Conservation (phyloP, 2,797 vertebrate genomes). For the Cygnus olor region DNA sequence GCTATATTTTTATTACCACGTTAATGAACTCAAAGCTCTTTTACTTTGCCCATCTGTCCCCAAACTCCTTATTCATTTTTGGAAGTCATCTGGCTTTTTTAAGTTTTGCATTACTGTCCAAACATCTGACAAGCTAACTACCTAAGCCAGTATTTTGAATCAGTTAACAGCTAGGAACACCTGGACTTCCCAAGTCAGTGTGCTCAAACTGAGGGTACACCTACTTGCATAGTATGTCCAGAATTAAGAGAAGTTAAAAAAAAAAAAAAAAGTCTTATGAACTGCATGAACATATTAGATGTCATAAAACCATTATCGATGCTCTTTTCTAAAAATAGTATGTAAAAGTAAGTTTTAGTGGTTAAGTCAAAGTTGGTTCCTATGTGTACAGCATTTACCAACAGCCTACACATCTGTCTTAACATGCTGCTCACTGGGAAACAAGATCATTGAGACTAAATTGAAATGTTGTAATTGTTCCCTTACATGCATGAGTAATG, state of each 20-base stretch:
- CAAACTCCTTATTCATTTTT: not conserved
- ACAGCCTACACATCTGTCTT: conserved; percentile 27
- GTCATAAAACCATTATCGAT: not conserved
- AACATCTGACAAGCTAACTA: not conserved
- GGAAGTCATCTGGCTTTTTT: not conserved
- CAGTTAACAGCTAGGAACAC: not conserved
- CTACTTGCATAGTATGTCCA: not conserved
- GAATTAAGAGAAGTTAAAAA: not conserved
- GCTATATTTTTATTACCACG: not conserved
- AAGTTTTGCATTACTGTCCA: not conserved
- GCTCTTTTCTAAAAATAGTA: not conserved
- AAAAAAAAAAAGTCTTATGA: not conserved
- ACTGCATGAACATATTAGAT: not conserved
- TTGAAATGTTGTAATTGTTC: conserved; percentile 50
- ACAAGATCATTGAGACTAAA: conserved; percentile 1
- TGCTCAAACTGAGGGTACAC: not conserved
- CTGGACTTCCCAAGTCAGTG: not conserved
- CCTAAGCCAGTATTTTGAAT: not conserved
- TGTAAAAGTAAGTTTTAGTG: not conserved
- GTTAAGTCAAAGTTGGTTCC: not conserved
- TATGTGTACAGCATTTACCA: not conserved
- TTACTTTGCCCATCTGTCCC: not conserved
- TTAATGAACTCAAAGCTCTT: not conserved
- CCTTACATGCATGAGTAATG: not conserved
- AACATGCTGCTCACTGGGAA: conserved; percentile 32